Base-by-base conservation (phyloP, 64 coral and sea anemone genomes). In the Pocillopora damicornis region DNA sequence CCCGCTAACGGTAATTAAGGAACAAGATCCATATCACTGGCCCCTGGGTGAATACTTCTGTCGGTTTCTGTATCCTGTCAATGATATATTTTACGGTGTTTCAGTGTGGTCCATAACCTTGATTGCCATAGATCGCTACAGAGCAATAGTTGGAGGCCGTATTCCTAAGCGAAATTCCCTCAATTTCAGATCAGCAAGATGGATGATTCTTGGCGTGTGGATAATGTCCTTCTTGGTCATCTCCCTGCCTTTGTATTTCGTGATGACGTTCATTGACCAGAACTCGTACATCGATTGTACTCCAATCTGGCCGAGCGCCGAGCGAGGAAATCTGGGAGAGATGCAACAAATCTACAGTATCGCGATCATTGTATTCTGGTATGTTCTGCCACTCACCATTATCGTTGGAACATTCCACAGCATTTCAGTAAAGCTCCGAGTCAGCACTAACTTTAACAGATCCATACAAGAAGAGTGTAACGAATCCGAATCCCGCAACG, bases 51-150 rank as follows among this genome's bases (percentile, higher is more conserved):
- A 90, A 61, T 75, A 15, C 10, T 63, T 90, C 42, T 95, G 94
- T 62, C 90, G 84, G 26, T 92, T 87, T 11, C 37, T 95, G 12
- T 86, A 87, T 20, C 94, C 94, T 1, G 56, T 92, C 23, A 62
- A 56, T 34, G 94, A 95, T 58, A 75, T 95, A 12, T 95, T 95
- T 58, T 77, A 79, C 12, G 94, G 94, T 42, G 87, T 92, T 20
- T 92, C 90, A 13, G 88, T 95, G 7, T 95, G 94, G 94, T 92
- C 90, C 14, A 95, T 95, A 22, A 90, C 88, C 9, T 71, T 87
- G 8, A 92, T 95, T 60, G 94, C 90, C 18, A 67, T 95, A 34
- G 94, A 95, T 37, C 86, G 94, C 34, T 92, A 89, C 63, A 77
- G 90, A 13, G 85, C 87, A 18, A 92, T 95, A 65, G 87, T 95